Conservation (phyloP, 2,888 invertebrate species). For the Steinernema scapterisci region DNA sequence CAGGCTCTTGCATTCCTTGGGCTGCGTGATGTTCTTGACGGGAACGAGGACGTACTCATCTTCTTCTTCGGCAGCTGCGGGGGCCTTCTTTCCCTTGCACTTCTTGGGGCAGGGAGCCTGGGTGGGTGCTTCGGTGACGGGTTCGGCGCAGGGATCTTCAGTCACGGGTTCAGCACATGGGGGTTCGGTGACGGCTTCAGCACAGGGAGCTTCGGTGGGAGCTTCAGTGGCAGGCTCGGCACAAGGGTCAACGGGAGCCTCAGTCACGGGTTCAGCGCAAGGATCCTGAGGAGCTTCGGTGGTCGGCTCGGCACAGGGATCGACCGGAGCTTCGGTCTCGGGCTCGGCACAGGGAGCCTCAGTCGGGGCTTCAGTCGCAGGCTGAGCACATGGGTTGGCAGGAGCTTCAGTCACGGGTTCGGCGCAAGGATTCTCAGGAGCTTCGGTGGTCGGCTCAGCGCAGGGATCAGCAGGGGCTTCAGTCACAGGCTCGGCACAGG, state of each 20-base stretch:
- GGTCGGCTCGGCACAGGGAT: not conserved
- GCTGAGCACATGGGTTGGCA: not conserved
- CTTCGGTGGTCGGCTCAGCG: not conserved
- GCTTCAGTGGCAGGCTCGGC: not conserved
- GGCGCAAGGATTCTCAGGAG: not conserved
- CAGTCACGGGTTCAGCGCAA: not conserved
- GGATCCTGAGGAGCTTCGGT: slow-evolving; percentile 1
- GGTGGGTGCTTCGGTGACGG: not conserved
- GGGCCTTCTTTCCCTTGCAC: not conserved
- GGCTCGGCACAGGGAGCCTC: not conserved
- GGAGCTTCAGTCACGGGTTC: not conserved
- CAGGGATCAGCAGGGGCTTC: not conserved
- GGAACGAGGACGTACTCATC: not conserved
- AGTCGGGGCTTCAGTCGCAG: not conserved
- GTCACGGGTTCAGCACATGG: not conserved
- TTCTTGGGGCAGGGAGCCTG: not conserved
- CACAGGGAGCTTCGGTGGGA: not conserved
- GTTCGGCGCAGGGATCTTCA: not conserved
- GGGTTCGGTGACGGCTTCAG: not conserved
- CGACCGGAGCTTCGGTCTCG: not conserved
- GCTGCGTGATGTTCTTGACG: not conserved
- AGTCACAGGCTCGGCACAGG: slow-evolving; percentile 2
- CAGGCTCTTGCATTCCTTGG: slow-evolving; percentile 2
- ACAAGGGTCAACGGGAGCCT: not conserved
- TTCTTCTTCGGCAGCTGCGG: not conserved